Conservation (phyloP, 92 coral and sea anemone genomes). For the Zoanthus sansibaricus region DNA sequence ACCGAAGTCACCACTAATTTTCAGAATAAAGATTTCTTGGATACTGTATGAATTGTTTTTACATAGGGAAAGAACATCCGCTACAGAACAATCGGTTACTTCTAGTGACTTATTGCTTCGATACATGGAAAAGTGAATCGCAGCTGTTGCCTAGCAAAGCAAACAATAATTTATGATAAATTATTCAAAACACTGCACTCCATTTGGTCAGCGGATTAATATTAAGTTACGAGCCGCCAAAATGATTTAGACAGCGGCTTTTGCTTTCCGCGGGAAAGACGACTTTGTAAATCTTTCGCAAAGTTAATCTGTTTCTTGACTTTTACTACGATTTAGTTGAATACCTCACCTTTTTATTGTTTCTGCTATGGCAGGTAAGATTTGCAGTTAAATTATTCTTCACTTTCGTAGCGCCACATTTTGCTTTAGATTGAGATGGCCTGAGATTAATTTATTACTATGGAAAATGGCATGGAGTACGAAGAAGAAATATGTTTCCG, state of each 20-base stretch:
- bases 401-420: neutral
- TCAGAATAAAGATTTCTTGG: neutral
- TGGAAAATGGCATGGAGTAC: too few relatives aligned
- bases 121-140: neutral
- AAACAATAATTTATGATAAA: neutral
- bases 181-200: neutral
- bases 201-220: constrained; percentile 2
- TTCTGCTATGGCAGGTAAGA: constrained; percentile 35
- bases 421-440: too few relatives aligned
- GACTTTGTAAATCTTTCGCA: neutral
- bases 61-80: neutral
- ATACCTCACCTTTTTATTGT: neutral
- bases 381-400: neutral
- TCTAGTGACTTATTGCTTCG: constrained; percentile 6
- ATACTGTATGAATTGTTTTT: neutral
- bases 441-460: too few relatives aligned
- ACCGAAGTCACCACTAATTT: neutral
- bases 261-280: constrained; percentile 38
- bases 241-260: neutral
- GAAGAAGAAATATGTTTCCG: too few relatives aligned
- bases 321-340: neutral
- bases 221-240: constrained; percentile 4
- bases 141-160: constrained; percentile 14
- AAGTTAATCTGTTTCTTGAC: neutral
- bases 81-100: neutral